phyloP scores from a whole-genome alignment of 2,797 vertebrate species.

The Coluber constrictor region DNA sequence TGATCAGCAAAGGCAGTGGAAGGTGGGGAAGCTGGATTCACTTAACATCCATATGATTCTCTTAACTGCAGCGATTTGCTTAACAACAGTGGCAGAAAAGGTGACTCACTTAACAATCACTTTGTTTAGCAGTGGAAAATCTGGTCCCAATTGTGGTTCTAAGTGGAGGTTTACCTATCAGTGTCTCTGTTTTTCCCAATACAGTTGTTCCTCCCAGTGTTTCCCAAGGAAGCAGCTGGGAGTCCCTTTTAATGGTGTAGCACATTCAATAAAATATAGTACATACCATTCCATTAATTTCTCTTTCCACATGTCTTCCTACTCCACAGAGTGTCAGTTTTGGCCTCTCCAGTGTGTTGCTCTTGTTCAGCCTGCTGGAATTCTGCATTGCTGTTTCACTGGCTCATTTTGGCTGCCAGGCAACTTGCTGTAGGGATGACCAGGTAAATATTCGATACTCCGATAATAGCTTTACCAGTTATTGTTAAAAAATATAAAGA shows the following conservation, averaged over 20 bases:
- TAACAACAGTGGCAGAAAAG: not conserved
- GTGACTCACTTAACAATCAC: not conserved
- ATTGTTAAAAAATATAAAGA: not conserved
- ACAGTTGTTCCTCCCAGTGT: not conserved
- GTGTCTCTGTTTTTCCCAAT: not conserved
- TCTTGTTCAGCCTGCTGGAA: not conserved
- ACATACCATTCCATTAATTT: no score
- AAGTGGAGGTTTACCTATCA: rapidly evolving
- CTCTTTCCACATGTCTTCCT: not conserved
- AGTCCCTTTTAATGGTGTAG: not conserved
- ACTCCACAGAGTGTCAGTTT: rapidly evolving
- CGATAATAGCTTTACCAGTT: not conserved
- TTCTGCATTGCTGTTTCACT: not conserved
- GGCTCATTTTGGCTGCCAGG: not conserved
- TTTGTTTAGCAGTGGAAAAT: not conserved
- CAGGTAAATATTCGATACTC: not conserved
- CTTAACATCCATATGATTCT: not conserved
- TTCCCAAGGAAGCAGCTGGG: not conserved
- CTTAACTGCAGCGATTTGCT: not conserved
- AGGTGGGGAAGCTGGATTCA: not conserved
- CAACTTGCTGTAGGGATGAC: not conserved
- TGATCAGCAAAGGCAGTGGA: not conserved
- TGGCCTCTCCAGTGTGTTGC: not conserved
- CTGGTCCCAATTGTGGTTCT: not conserved
- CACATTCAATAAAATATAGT: not conserved